Evolutionary conservation across 2,113 vertebrate species (phyloP).

Genomic region (Anhinga anhinga): DNA sequence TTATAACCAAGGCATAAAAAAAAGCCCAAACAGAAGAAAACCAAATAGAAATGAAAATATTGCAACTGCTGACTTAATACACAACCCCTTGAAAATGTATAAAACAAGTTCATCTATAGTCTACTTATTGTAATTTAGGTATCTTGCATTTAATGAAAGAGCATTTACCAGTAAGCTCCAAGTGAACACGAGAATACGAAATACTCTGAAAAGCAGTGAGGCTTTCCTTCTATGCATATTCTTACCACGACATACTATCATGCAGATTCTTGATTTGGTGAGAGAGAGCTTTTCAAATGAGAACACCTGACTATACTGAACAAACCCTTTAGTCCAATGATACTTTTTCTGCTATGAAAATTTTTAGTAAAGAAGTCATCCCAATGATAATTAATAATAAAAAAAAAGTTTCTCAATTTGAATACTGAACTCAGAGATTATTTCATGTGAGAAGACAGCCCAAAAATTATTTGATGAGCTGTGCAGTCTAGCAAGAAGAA

Average conservation of each 20-base stretch:
- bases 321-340: neutral
- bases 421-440: neutral
- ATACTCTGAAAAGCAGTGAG: neutral
- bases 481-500: neutral
- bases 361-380: neutral
- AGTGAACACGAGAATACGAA: neutral
- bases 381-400: neutral
- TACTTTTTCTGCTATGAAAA: neutral
- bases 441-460: neutral
- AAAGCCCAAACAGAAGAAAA: neutral
- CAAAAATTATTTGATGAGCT: neutral
- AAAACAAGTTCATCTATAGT: neutral
- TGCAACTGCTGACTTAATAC: neutral
- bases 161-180: neutral
- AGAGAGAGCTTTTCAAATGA: neutral
- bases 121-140: neutral
- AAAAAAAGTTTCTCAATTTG: neutral
- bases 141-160: neutral
- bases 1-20: neutral
- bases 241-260: neutral
- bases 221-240: neutral
- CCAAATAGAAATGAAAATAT: neutral
- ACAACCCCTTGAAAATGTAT: neutral
- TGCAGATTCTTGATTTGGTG: neutral
- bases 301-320: neutral